Base-by-base conservation (phyloP, 2,113 vertebrate genomes). In the Sphyrna mokarran region DNA sequence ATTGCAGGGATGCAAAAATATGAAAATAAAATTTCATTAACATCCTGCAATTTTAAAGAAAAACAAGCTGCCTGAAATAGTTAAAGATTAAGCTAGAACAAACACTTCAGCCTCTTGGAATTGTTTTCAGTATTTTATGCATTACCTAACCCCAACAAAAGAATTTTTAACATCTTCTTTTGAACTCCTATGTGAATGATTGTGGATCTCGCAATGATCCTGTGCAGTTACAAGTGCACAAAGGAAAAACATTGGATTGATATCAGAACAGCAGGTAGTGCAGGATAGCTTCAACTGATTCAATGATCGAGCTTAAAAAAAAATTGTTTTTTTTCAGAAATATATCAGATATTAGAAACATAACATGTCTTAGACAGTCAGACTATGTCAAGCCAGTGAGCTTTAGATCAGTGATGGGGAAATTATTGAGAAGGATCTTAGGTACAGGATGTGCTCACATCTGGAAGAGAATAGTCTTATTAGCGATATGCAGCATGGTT, bases 301-400 rank as follows among this genome's bases (percentile, higher is more conserved):
- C 61, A 93, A 61, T 66, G 2, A n/a, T 0, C n/a, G 1, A 6
- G 4, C 89, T 68, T 66, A 18, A 66, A 6, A 66, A 6, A 66
- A n/a, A 93, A 37, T 37, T n/a, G 33, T 4, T 40, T 85, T 86
- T 61, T 63, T 54, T 11, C 26, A 29, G 7, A 26, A 87, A 63
- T 6, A 93, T 68, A 68, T 93, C 89, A 93, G 33, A n/a, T 37
- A 61, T 91, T 91, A 37, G 89, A 91, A 91, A 63, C 33, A 91
- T 58, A 37, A n/a, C 33, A 37, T 93, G 61, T 63, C 61, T 66
- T 66, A 6, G 33, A 20, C 61, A 93, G 16, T 37, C 20, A 33
- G 14, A 16, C 37, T 37, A 68, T 66, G 29, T 93, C 33, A 63
- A 7, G 48, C 48, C 48, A 0, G 48, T 2, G 1, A 54, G 48